These are phyloP conservation scores for Caenorhabditis elegans DNA, from an alignment of 1,140 invertebrate genomes.

Conservation along the genomic window WBcel235 BX284603.4:1609501-1610000, in stretches of 20 bases:
- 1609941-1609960: too few relatives aligned
- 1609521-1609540: constrained; percentile 20
- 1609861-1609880: background rate
- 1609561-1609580: background rate
- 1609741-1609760: background rate
- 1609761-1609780: background rate
- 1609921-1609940: too few relatives aligned
- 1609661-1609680: background rate
- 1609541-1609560: constrained; percentile 12
- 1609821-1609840: background rate
- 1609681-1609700: background rate
- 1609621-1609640: background rate
- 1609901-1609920: too few relatives aligned
- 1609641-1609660: background rate
- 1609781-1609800: background rate
- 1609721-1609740: background rate
- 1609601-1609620: background rate
- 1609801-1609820: background rate
- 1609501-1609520: constrained; percentile 25
- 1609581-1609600: background rate
- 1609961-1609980: too few relatives aligned
- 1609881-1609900: background rate
- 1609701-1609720: background rate
- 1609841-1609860: background rate
- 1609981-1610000: too few relatives aligned